Conservation (phyloP, 64 coral and sea anemone genomes). For the Catalaphyllia jardinei region DNA sequence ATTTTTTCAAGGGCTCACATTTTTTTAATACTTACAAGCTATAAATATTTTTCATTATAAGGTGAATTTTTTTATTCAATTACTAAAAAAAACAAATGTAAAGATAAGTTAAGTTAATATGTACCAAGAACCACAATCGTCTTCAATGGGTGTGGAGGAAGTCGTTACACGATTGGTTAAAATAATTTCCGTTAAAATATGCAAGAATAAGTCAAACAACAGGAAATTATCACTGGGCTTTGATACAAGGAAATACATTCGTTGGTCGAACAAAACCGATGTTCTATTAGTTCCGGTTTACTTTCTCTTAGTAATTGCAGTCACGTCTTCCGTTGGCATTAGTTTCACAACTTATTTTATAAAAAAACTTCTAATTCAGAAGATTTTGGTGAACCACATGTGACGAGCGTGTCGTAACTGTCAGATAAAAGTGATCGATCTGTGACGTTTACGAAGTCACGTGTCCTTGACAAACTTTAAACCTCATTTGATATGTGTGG, state of each 20-base stretch:
- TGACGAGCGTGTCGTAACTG: slow-evolving; percentile 26
- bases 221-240: slow-evolving; percentile 13
- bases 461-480: slow-evolving; percentile 40
- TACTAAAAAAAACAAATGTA: too few relatives aligned
- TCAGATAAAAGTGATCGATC: slow-evolving; percentile 36
- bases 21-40: too few relatives aligned
- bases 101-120: neutral
- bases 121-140: neutral
- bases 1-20: too few relatives aligned
- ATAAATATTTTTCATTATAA: too few relatives aligned
- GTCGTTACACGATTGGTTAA: neutral
- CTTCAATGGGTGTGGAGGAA: slow-evolving; percentile 18
- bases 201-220: neutral
- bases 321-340: slow-evolving; percentile 2
- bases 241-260: slow-evolving; percentile 27
- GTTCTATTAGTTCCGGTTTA: neutral
- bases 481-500: slow-evolving; percentile 55
- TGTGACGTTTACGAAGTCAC: slow-evolving; percentile 35
- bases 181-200: slow-evolving; percentile 15
- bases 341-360: neutral
- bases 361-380: neutral
- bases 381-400: neutral
- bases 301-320: neutral
- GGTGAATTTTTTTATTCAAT: too few relatives aligned
- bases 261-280: neutral